phyloP scores from a whole-genome alignment of 37 sponge, comb jelly and placozoan genomes.

The Halisarca cf. caerulea region DNA sequence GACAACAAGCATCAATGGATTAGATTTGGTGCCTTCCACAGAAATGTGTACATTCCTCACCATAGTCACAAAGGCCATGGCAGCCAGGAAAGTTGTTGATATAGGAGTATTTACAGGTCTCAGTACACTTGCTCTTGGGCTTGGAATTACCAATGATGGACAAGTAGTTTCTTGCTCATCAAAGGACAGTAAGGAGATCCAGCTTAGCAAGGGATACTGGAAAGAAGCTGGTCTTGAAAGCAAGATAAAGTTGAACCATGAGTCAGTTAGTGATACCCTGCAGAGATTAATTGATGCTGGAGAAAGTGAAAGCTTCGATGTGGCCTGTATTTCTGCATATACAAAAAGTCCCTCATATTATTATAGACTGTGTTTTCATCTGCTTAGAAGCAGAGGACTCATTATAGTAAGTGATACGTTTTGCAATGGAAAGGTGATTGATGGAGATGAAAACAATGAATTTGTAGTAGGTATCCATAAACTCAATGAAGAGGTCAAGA shows the following conservation, averaged over 20 bases:
- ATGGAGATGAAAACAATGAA: constrained; percentile 27
- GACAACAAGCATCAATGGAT: not conserved
- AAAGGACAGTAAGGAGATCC: constrained; percentile 49
- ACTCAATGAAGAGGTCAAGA: constrained; percentile 54
- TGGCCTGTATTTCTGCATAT: constrained; percentile 85
- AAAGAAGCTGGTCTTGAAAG: constrained; percentile 68
- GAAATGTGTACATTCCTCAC: constrained; percentile 65
- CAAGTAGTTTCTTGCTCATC: constrained; percentile 85
- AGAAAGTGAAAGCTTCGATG: constrained; percentile 78
- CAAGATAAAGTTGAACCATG: constrained; percentile 75
- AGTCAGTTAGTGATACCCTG: constrained; percentile 71
- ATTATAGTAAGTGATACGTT: constrained; percentile 84
- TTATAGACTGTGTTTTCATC: constrained; percentile 47
- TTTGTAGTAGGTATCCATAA: constrained; percentile 57
- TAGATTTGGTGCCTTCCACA: constrained; percentile 53
- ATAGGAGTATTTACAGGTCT: constrained; percentile 85
- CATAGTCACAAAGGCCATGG: constrained; percentile 43
- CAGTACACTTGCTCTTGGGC: constrained; percentile 73
- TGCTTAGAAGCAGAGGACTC: constrained; percentile 76
- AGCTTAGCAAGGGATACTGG: constrained; percentile 71
- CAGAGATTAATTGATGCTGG: constrained; percentile 73
- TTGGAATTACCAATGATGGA: constrained; percentile 68
- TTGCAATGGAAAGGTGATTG: constrained; percentile 74
- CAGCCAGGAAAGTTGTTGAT: constrained; percentile 74
- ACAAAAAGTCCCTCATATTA: constrained; percentile 66